Conservation (phyloP, 2,888 invertebrate species). For the Sericinus montela region DNA sequence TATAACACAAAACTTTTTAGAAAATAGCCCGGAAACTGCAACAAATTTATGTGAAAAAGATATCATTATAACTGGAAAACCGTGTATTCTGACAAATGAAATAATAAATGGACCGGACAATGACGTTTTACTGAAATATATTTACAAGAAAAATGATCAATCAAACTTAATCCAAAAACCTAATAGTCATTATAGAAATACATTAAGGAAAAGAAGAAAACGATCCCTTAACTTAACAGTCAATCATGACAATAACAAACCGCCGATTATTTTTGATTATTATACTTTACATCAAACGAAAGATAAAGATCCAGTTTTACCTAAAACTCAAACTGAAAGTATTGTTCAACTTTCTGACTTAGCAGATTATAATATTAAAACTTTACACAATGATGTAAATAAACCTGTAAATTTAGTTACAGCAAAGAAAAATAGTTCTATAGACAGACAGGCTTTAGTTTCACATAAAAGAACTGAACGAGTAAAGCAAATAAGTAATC, state of each 20-base stretch:
- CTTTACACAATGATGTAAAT: conserved; percentile 39
- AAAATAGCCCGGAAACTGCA: conserved; percentile 4
- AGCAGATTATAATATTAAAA: conserved; percentile 61
- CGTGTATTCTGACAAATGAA: neutral
- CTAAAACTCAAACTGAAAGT: conserved; percentile 23
- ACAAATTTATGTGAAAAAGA: conserved; percentile 1
- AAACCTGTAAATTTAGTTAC: conserved; percentile 16
- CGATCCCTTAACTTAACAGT: conserved; percentile 27
- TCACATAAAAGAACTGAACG: conserved; percentile 10
- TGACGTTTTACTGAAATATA: conserved; percentile 51
- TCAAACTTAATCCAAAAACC: conserved; percentile 30
- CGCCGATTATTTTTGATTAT: conserved; percentile 42
- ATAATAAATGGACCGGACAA: conserved; percentile 22
- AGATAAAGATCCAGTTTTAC: conserved; percentile 25
- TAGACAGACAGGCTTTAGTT: neutral
- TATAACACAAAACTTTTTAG: conserved; percentile 11
- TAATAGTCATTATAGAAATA: conserved; percentile 53
- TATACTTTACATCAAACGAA: conserved; percentile 44
- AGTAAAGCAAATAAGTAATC: neutral
- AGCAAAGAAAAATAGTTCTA: conserved; percentile 10
- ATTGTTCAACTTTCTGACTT: conserved; percentile 43
- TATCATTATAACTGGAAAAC: neutral
- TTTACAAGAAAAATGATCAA: conserved; percentile 47
- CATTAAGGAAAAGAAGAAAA: conserved; percentile 47
- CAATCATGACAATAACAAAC: neutral